A percentile compares a stretch with the other conserved stretches of the same genome.
These are phyloP conservation scores for Spea hammondii DNA, from an alignment of 2,797 vertebrate species.

Conservation along the genomic window DNA sequence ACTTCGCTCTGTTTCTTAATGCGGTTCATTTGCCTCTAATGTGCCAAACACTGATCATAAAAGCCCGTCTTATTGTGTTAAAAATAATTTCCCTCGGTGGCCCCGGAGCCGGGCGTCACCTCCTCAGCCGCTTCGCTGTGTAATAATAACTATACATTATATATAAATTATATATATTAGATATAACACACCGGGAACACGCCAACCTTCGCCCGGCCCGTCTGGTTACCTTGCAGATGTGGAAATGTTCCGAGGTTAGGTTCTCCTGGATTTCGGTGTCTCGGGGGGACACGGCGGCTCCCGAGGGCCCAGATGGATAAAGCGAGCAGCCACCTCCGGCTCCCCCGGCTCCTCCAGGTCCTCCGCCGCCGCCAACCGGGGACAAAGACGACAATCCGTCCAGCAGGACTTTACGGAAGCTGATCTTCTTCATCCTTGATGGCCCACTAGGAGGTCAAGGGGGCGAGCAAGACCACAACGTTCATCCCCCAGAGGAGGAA, in stretches of 20 bases:
- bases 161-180: too few species aligned
- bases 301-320: slow-evolving; percentile 31
- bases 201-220: too few species aligned
- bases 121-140: too few species aligned
- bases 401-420: slow-evolving; percentile 92
- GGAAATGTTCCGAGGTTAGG: slow-evolving; percentile 91
- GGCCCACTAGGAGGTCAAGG: slow-evolving; percentile 30
- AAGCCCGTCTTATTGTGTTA: too few species aligned
- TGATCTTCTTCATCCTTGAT: slow-evolving; percentile 94
- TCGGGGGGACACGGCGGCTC: slow-evolving; percentile 71
- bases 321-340: slow-evolving; percentile 52
- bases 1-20: too few species aligned
- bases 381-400: slow-evolving; percentile 93
- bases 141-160: too few species aligned
- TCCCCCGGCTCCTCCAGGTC: slow-evolving; percentile 59
- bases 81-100: too few species aligned
- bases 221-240: slow-evolving; percentile 86
- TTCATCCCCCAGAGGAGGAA: not conserved
- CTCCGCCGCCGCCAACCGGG: slow-evolving; percentile 77
- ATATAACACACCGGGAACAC: too few species aligned
- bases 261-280: slow-evolving; percentile 90
- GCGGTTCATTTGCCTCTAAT: too few species aligned
- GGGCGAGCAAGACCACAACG: not conserved
- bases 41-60: too few species aligned
- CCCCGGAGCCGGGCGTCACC: too few species aligned